A percentile compares a stretch with the other conserved stretches of the same genome.
Evolutionary conservation across 2,888 invertebrate genomes (phyloP).

Genomic region (Drosophila multiciliata): DNA sequence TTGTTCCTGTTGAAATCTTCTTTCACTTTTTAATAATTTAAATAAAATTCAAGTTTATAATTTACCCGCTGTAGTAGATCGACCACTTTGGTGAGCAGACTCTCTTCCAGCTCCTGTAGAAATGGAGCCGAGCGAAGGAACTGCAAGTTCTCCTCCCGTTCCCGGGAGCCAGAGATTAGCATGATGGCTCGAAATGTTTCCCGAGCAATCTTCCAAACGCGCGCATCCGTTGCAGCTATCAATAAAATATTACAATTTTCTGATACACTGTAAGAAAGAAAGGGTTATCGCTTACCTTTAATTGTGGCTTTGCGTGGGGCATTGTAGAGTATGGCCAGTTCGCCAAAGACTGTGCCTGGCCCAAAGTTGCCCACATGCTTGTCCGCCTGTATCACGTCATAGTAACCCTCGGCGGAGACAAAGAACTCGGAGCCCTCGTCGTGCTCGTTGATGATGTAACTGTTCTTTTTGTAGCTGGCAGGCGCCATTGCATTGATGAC

Average conservation of each 20-base stretch:
- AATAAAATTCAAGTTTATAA: background rate
- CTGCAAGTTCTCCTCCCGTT: conserved; percentile 93
- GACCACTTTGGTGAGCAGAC: conserved; percentile 92
- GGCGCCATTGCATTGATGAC: conserved; percentile 94
- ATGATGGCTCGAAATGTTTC: conserved; percentile 95
- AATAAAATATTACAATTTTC: background rate
- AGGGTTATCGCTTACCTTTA: conserved; percentile 86
- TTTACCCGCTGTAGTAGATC: conserved; percentile 93
- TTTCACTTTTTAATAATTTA: background rate
- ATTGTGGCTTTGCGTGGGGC: conserved; percentile 96
- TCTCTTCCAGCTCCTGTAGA: conserved; percentile 89
- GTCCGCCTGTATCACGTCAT: conserved; percentile 93
- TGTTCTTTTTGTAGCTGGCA: conserved; percentile 88
- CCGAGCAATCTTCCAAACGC: conserved; percentile 95
- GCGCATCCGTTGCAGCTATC: conserved; percentile 90
- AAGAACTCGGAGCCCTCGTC: conserved; percentile 94
- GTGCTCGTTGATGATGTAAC: conserved; percentile 91
- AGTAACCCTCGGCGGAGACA: conserved; percentile 93
- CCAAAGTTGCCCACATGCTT: conserved; percentile 92
- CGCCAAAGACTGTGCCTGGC: conserved; percentile 94
- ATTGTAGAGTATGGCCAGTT: conserved; percentile 96
- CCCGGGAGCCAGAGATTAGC: conserved; percentile 93
- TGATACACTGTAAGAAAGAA: background rate
- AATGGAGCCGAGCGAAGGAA: conserved; percentile 93
- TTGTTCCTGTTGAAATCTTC: background rate